Percentiles rank a stretch among this genome's conserved stretches.
Evolutionary conservation across 2,888 invertebrate genomes (phyloP).

Genomic region (Cyaniris semiargus): DNA sequence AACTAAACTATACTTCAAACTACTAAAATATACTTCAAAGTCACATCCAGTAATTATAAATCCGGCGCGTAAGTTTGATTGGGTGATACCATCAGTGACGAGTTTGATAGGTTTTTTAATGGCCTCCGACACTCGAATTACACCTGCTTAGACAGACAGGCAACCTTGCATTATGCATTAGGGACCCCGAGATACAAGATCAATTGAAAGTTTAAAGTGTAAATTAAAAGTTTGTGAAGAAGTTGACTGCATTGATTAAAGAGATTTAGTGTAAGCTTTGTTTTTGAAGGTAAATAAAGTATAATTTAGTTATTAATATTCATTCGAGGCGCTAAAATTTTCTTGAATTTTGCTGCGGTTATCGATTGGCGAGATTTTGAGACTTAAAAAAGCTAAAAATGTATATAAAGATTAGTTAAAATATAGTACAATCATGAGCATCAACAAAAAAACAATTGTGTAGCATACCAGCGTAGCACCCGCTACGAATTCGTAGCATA

Average conservation of each 20-base stretch:
- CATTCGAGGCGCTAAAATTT: too few relatives aligned
- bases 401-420: too few relatives aligned
- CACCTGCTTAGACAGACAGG: slow-evolving; percentile 36
- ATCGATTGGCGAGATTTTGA: too few relatives aligned
- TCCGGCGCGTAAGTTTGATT: slow-evolving; percentile 44
- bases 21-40: too few relatives aligned
- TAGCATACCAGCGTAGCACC: not conserved
- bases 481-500: not conserved
- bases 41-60: not conserved
- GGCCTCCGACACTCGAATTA: slow-evolving; percentile 46
- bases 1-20: too few relatives aligned
- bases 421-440: too few relatives aligned
- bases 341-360: too few relatives aligned
- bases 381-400: too few relatives aligned
- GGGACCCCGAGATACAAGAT: not conserved
- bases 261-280: not conserved
- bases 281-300: too few relatives aligned
- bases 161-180: slow-evolving; percentile 19
- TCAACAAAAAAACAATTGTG: too few relatives aligned
- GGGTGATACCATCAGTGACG: slow-evolving; percentile 50
- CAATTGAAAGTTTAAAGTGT: not conserved
- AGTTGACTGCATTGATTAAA: too few relatives aligned
- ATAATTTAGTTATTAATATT: too few relatives aligned
- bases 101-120: slow-evolving; percentile 56
- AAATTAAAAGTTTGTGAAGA: not conserved